A percentile compares a stretch with the other conserved stretches of the same genome.
phyloP scores from a whole-genome alignment of 1,140 invertebrate genomes.

The Dendrolimus punctatus region DNA sequence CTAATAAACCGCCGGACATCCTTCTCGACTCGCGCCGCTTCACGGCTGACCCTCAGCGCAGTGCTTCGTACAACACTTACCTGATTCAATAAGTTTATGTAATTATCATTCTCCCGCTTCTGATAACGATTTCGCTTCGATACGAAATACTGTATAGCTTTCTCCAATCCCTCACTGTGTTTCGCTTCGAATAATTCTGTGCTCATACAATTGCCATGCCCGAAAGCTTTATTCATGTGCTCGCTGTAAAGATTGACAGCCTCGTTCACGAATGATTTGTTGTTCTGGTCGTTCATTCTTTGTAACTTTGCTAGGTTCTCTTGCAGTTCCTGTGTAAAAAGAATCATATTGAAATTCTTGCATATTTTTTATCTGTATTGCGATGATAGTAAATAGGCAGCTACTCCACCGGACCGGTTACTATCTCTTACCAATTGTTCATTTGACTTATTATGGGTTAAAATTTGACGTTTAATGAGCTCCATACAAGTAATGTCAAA shows the following conservation, averaged over 20 bases:
- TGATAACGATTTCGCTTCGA: neutral
- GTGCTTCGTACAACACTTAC: no score
- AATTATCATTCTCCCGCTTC: neutral
- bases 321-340: neutral
- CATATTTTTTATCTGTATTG: no score
- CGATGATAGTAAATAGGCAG: no score
- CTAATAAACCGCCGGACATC: no score
- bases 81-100: neutral
- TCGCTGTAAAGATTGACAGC: conserved; percentile 3
- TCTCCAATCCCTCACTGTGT: neutral
- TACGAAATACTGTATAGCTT: neutral
- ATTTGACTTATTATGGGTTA: no score
- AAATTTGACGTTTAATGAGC: no score
- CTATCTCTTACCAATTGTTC: no score
- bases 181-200: neutral
- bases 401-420: no score
- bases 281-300: conserved; percentile 10
- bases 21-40: no score
- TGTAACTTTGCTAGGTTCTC: conserved; percentile 2
- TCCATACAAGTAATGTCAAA: no score
- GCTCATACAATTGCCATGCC: conserved; percentile 1
- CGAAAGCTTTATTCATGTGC: neutral
- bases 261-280: conserved; percentile 2
- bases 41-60: no score
- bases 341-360: neutral